Percentiles rank a stretch among this genome's conserved stretches.
These are phyloP conservation scores for Dolichomitus sp. DNA, from an alignment of 2,888 invertebrate species.

Conservation along the genomic window DNA sequence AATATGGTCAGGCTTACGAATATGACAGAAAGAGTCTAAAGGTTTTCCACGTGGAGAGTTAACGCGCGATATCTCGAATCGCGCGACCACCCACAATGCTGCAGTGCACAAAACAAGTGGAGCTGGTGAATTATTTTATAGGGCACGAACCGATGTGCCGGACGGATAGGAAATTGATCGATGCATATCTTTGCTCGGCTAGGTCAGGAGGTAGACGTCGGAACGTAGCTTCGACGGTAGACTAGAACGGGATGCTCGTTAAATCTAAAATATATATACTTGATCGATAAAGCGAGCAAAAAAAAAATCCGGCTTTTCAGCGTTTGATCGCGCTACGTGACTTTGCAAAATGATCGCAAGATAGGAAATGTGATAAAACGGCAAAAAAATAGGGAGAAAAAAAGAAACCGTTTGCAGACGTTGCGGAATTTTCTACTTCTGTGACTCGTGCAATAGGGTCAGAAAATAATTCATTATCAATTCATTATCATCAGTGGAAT, in stretches of 20 bases:
- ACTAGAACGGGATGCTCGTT: constrained; percentile 46
- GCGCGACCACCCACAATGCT: constrained; percentile 2
- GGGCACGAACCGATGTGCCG: constrained; percentile 65
- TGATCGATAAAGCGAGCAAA: not conserved
- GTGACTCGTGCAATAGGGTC: not conserved
- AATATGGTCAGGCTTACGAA: not conserved
- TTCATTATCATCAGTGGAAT: constrained; percentile 19
- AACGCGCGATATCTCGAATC: constrained; percentile 26
- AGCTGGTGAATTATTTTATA: constrained; percentile 65
- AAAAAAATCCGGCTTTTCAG: not conserved
- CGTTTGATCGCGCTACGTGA: not conserved
- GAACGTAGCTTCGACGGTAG: constrained; percentile 1
- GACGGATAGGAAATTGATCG: constrained; percentile 71
- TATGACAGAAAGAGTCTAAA: not conserved
- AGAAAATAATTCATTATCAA: constrained; percentile 51
- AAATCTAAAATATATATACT: constrained; percentile 36
- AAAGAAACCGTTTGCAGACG: constrained; percentile 37
- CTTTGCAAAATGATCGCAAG: not conserved
- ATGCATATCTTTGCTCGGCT: constrained; percentile 37
- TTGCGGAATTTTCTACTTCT: constrained; percentile 21
- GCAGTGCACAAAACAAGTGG: constrained; percentile 61
- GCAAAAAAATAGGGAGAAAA: constrained; percentile 62
- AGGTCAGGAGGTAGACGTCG: constrained; percentile 1
- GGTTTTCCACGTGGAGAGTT: constrained; percentile 17
- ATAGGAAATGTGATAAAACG: not conserved